Conservation (phyloP, 2,888 invertebrate genomes). For the Thymelicus lineola region DNA sequence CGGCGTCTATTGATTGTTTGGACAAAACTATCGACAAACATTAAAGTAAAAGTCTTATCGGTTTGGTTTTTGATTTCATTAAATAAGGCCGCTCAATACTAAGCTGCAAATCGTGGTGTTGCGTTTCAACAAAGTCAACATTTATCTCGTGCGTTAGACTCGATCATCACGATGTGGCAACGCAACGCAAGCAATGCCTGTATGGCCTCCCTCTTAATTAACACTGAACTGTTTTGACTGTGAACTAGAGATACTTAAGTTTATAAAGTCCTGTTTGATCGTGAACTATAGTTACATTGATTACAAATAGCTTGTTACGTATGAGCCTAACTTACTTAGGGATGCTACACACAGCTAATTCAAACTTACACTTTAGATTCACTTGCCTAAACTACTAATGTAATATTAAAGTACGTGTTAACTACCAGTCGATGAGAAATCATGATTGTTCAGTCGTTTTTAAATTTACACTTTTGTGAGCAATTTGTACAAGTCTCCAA, state of each 20-base stretch:
- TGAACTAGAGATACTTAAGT: not conserved
- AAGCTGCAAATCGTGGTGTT: too few relatives aligned
- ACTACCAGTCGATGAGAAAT: slow-evolving; percentile 81
- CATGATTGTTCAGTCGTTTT: slow-evolving; percentile 80
- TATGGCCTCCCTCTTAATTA: too few relatives aligned
- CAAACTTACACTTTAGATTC: slow-evolving; percentile 42
- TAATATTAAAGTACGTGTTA: slow-evolving; percentile 52
- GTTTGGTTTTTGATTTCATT: too few relatives aligned
- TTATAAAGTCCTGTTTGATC: not conserved
- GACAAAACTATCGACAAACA: too few relatives aligned
- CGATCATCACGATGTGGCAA: too few relatives aligned
- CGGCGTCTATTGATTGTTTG: too few relatives aligned
- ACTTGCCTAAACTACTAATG: slow-evolving; percentile 45
- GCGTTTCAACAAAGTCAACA: too few relatives aligned
- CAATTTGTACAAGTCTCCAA: slow-evolving; percentile 83
- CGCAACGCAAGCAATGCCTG: too few relatives aligned
- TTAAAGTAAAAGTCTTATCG: too few relatives aligned
- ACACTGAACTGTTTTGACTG: too few relatives aligned
- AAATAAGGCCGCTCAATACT: too few relatives aligned
- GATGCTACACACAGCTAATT: slow-evolving; percentile 42
- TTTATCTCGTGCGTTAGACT: too few relatives aligned
- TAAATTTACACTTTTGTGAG: slow-evolving; percentile 79
- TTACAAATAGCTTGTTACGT: not conserved
- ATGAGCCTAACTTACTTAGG: slow-evolving; percentile 28
- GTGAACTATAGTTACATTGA: not conserved